Percentiles rank a stretch among this genome's conserved stretches.
phyloP scores from a whole-genome alignment of 2,797 vertebrate species.

The Myiothlypis coronata region DNA sequence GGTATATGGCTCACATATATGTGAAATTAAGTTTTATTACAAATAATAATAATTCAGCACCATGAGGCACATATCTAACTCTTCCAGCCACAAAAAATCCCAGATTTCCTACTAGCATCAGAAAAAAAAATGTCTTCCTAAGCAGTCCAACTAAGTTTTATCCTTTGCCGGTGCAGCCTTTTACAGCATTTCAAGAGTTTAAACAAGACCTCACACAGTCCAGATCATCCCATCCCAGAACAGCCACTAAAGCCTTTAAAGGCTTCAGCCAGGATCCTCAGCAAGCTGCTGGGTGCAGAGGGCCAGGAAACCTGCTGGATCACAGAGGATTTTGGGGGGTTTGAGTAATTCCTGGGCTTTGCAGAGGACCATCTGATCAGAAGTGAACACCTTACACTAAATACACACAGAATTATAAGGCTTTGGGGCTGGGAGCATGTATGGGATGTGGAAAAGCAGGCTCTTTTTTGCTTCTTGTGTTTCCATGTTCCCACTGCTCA shows the following conservation, averaged over 20 bases:
- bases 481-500: neutral
- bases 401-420: neutral
- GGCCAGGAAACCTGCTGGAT: neutral
- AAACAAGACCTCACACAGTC: neutral
- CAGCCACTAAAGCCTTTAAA: neutral
- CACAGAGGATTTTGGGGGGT: neutral
- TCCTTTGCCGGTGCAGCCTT: neutral
- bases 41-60: neutral
- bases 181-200: neutral
- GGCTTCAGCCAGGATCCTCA: neutral
- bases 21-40: neutral
- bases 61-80: neutral
- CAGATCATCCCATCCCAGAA: neutral
- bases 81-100: neutral
- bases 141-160: neutral
- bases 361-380: neutral
- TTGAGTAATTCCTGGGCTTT: neutral
- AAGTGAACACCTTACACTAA: neutral
- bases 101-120: neutral
- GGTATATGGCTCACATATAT: neutral
- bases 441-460: neutral
- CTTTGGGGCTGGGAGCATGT: neutral
- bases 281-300: neutral
- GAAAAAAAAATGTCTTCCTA: neutral
- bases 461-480: neutral